These are phyloP conservation scores for Paracentrotus lividus DNA, from an alignment of 53 echinoderm and acorn worm genomes.

Conservation along the genomic window DNA sequence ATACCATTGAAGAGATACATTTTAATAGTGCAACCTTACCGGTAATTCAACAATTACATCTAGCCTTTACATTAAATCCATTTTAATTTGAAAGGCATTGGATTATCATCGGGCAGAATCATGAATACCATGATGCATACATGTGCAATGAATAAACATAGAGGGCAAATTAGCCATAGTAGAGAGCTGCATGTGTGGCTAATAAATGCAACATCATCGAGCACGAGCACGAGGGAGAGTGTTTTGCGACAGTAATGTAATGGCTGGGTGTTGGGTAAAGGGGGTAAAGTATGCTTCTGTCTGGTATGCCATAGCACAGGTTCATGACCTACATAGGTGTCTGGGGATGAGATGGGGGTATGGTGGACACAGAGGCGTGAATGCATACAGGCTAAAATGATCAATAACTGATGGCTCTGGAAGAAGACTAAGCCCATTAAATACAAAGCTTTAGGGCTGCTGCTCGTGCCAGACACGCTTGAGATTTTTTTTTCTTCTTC, in stretches of 20 bases:
- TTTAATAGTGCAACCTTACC: background rate
- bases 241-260: conserved; percentile 19
- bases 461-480: conserved; percentile 19
- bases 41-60: conserved; percentile 27
- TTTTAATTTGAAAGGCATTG: conserved; percentile 45
- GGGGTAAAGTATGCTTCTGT: conserved; percentile 30
- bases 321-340: conserved; percentile 71
- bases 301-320: conserved; percentile 47
- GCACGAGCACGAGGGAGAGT: background rate
- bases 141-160: conserved; percentile 44
- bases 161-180: conserved; percentile 38
- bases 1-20: background rate
- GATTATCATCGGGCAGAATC: conserved; percentile 33
- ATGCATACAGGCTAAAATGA: conserved; percentile 65
- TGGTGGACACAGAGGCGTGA: conserved; percentile 63
- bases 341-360: conserved; percentile 37
- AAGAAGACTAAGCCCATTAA: conserved; percentile 55
- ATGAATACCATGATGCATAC: conserved; percentile 41
- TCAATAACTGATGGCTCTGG: conserved; percentile 58
- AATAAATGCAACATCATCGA: conserved; percentile 49
- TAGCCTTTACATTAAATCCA: conserved; percentile 36
- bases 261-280: conserved; percentile 9
- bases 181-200: conserved; percentile 39
- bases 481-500: conserved; percentile 40
- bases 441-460: conserved; percentile 49